A percentile compares a stretch with the other conserved stretches of the same genome.
phyloP scores from a whole-genome alignment of 2,888 invertebrate genomes.

The Apamea monoglypha region DNA sequence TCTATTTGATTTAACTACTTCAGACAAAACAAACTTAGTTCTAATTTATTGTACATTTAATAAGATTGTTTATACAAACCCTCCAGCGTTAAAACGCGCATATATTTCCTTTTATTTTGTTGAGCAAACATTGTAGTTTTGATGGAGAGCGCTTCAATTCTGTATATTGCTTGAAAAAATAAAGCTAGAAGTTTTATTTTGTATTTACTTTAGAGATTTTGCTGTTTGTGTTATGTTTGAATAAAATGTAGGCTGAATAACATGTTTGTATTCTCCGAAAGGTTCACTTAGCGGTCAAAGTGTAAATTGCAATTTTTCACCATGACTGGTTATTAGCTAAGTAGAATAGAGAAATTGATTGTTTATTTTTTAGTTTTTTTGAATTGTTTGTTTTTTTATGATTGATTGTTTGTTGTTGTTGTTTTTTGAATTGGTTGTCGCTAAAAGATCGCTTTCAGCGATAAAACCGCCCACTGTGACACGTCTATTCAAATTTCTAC shows the following conservation, averaged over 20 bases:
- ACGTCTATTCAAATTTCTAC: too few relatives aligned
- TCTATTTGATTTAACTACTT: neutral
- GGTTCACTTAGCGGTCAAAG: neutral
- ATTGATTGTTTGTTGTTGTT: too few relatives aligned
- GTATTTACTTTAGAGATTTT: slow-evolving; percentile 2
- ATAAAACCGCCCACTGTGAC: too few relatives aligned
- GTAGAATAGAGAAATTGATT: too few relatives aligned
- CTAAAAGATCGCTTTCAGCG: too few relatives aligned
- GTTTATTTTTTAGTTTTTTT: too few relatives aligned
- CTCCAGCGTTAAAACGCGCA: neutral
- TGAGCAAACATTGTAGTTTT: slow-evolving; percentile 20
- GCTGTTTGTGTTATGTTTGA: neutral
- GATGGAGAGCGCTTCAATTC: slow-evolving; percentile 37
- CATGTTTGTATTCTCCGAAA: too few relatives aligned
- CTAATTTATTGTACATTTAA: neutral
- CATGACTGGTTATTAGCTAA: neutral
- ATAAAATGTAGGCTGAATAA: slow-evolving; percentile 14
- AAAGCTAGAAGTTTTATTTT: slow-evolving; percentile 6
- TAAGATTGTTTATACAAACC: neutral
- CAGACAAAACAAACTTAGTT: neutral
- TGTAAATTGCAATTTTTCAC: neutral
- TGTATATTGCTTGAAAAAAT: slow-evolving; percentile 27
- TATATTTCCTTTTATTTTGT: slow-evolving; percentile 23
- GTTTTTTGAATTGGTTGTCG: too few relatives aligned
- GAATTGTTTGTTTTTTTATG: too few relatives aligned